Evolutionary conservation across 2,888 invertebrate genomes (phyloP), one percentile per base, ranked within the genome.

Genomic region (Cactoblastis cactorum): DNA sequence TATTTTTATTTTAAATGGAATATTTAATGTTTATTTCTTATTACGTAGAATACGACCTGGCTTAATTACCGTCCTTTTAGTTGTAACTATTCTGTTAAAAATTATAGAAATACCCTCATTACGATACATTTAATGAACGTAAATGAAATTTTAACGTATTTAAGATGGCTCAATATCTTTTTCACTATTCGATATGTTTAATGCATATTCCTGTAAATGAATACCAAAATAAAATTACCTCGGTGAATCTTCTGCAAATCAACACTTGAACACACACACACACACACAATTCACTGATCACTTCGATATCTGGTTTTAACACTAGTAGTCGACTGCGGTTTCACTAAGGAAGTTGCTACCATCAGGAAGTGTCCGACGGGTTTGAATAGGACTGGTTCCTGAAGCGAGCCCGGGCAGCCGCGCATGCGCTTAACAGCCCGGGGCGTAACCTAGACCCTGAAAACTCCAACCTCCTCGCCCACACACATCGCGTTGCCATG

Each of bases 371-470:
- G 60, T 72, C 77, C 67, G 69, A 66, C 71, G 71, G 65, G 55
- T 78, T 69, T 76, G 74, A 77, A 68, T 72, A 6, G 63, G 54
- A 61, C 56, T 56, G 57, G 65, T 77, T 74, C 76, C 74, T 71
- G 62, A 67, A 67, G 58, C 68, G 59, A 63, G 73, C 72, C 57
- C 58, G 55, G 59, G 35, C 55, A 62, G 63, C 70, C 81, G 81
- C 87, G 85, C 88, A 66, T 74, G 90, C 90, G 89, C 72, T 19
- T 24, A 52, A 22, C 51, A 49, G 59, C 45, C 72, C 69, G 72
- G 88, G 90, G 90, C 90, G 90, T 90, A 84, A 90, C 90, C 90
- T 90, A 90, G 90, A 90, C 90, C 90, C 84, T 90, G 90, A 86
- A 84, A 82, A 72, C 63, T 59, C 64, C 84, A 81, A 37, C 83